Percentiles rank a stretch among this genome's conserved stretches.
These are phyloP conservation scores for Morone chrysops DNA, from an alignment of 2,113 vertebrate genomes.

Conservation along the genomic window DNA sequence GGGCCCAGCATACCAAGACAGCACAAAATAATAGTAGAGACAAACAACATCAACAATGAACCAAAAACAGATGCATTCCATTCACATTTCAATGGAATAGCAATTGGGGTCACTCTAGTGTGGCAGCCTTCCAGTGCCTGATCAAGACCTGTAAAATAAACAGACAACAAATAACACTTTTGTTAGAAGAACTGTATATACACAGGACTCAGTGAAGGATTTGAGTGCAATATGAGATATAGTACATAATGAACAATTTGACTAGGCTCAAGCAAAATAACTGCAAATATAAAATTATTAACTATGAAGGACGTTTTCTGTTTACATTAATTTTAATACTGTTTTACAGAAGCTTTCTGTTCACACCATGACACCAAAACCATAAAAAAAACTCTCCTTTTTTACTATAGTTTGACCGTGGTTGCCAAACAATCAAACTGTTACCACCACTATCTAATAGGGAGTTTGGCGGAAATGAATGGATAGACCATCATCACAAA, in stretches of 20 bases:
- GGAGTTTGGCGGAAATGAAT: not conserved
- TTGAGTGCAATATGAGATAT: not conserved
- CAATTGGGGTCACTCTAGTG: conserved; percentile 59
- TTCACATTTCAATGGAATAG: conserved; percentile 84
- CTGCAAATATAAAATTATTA: not conserved
- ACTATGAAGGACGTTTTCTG: not conserved
- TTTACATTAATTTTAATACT: not conserved
- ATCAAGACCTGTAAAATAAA: conserved; percentile 81
- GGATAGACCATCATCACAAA: not conserved
- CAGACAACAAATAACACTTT: conserved; percentile 25
- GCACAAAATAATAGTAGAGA: conserved; percentile 61
- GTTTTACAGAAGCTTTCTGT: not conserved
- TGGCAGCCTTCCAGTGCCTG: conserved; percentile 55
- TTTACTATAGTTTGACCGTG: not conserved
- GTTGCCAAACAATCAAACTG: not conserved
- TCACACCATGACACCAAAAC: not conserved
- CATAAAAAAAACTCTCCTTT: not conserved
- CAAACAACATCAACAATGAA: conserved; percentile 60
- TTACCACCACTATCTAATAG: not conserved
- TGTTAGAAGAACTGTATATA: not conserved
- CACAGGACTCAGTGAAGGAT: not conserved
- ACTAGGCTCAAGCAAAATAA: not conserved
- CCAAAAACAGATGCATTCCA: conserved; percentile 72
- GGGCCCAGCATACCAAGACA: conserved; percentile 57
- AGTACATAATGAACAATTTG: not conserved